Conservation (phyloP, 2,888 invertebrate species). For the Scaptomyza polygonia region DNA sequence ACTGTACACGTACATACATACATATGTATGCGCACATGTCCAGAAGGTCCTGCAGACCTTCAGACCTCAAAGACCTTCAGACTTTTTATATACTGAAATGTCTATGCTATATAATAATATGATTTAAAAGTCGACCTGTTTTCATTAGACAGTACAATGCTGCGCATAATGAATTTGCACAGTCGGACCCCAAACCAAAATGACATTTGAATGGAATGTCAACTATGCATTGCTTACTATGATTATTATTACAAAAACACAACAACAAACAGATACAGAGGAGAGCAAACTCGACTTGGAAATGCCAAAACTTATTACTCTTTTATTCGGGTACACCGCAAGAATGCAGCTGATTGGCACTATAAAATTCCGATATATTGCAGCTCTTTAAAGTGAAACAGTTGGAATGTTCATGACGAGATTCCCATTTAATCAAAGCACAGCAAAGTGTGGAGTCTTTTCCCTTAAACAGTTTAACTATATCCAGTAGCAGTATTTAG, state of each 20-base stretch:
- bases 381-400: too few species aligned
- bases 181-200: conserved; percentile 52
- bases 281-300: neutral
- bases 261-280: conserved; percentile 11
- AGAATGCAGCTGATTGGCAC: too few species aligned
- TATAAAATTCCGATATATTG: too few species aligned
- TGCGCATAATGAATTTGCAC: conserved; percentile 68
- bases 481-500: too few species aligned
- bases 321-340: too few species aligned
- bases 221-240: conserved; percentile 58
- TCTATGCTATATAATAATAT: neutral
- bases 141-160: conserved; percentile 45
- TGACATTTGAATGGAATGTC: conserved; percentile 67
- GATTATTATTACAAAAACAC: conserved; percentile 54
- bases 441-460: too few species aligned
- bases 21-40: neutral
- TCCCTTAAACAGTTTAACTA: too few species aligned
- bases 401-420: too few species aligned
- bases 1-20: conserved; percentile 16
- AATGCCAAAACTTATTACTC: too few species aligned
- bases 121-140: conserved; percentile 42
- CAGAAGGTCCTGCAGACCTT: neutral
- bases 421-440: too few species aligned
- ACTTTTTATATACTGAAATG: too few species aligned
- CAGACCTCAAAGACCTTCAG: neutral